These are phyloP conservation scores for Rhipidura dahli DNA, from an alignment of 2,113 vertebrate genomes.

Conservation along the genomic window DNA sequence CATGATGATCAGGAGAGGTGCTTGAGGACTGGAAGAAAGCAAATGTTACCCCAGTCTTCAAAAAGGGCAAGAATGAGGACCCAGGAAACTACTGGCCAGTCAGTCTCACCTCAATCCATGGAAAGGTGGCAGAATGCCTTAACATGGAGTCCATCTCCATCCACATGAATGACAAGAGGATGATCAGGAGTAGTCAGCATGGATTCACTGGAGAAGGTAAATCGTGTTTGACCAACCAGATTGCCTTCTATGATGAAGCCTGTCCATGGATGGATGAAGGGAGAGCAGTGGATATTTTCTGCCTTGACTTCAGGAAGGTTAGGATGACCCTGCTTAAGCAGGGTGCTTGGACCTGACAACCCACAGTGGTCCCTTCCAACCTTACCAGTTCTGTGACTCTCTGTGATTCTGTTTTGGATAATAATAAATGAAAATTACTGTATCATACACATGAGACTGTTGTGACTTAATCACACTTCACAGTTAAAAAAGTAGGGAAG, in stretches of 20 bases:
- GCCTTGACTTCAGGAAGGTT: neutral
- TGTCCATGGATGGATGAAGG: neutral
- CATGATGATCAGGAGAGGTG: neutral
- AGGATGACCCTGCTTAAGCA: neutral
- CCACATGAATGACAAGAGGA: neutral
- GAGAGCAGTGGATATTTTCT: neutral
- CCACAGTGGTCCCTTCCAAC: neutral
- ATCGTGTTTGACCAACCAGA: neutral
- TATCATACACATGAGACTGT: neutral
- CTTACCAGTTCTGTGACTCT: neutral
- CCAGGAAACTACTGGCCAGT: neutral
- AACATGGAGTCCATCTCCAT: neutral
- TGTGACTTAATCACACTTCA: neutral
- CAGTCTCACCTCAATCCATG: neutral
- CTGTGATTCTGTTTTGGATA: neutral
- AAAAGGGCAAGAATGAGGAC: neutral
- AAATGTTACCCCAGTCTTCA: neutral
- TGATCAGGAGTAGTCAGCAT: neutral
- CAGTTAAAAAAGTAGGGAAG: neutral
- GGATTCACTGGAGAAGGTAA: neutral
- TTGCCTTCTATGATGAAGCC: neutral
- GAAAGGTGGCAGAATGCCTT: neutral
- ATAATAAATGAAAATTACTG: neutral
- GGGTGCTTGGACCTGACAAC: neutral
- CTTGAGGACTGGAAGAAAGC: neutral